phyloP scores from a whole-genome alignment of 2,797 vertebrate species.

The Dipus sagitta region DNA sequence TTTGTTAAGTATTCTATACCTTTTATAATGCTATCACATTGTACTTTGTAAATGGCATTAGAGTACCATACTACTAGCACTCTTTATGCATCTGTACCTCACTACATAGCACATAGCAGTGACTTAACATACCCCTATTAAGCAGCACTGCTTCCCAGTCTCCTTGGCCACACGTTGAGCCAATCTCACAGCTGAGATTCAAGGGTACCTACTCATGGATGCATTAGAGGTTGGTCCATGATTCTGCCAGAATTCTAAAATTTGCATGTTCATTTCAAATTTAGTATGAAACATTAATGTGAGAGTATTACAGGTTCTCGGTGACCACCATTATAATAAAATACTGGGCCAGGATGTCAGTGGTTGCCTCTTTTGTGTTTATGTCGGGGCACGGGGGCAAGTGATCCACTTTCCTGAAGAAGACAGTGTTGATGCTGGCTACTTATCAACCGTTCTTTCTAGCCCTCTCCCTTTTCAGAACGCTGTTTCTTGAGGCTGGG shows the following conservation, averaged over 20 bases:
- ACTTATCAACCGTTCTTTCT: not conserved
- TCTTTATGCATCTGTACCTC: not conserved
- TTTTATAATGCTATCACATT: not conserved
- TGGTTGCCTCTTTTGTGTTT: not conserved
- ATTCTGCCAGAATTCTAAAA: not conserved
- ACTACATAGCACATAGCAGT: not conserved
- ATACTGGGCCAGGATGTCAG: not conserved
- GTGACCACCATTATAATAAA: not conserved
- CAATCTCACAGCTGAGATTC: not conserved
- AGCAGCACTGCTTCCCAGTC: not conserved
- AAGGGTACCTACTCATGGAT: not conserved
- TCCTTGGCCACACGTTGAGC: not conserved
- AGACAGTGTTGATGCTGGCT: not conserved
- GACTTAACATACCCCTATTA: not conserved
- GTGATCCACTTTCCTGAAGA: not conserved
- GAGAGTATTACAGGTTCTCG: not conserved
- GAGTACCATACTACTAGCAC: not conserved
- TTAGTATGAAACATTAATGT: not conserved
- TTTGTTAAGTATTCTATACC: not conserved
- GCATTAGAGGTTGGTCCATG: not conserved
- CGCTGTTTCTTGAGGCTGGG: not conserved
- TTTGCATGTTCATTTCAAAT: slow-evolving; percentile 4
- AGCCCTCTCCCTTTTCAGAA: not conserved
- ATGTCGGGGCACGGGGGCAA: not conserved
- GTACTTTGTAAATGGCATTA: not conserved